Evolutionary conservation across 64 coral and sea anemone genomes (phyloP).

Genomic region (Dendronephthya gigantea): DNA sequence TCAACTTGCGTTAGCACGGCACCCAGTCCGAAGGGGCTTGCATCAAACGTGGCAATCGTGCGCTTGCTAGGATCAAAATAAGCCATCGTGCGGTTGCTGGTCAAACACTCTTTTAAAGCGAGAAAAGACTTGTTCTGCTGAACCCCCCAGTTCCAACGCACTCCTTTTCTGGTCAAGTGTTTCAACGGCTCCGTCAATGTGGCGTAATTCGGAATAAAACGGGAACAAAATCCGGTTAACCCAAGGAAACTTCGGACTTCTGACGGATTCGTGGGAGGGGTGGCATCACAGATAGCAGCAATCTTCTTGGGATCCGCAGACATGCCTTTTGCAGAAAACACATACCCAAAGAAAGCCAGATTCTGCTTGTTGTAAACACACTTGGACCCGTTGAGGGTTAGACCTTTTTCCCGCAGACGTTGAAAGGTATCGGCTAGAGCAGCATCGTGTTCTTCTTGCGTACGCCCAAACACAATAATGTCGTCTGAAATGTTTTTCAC

Average conservation of each 20-base stretch:
- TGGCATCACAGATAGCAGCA: background rate
- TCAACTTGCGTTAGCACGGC: no score
- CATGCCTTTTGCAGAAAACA: background rate
- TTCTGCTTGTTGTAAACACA: slow-evolving; percentile 1
- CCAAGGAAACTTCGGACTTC: slow-evolving; percentile 3
- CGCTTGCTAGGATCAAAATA: no score
- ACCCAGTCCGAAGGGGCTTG: no score
- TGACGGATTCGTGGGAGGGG: background rate
- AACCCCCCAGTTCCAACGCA: background rate
- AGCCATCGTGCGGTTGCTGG: no score
- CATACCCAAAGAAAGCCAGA: slow-evolving; percentile 1
- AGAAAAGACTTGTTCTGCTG: background rate
- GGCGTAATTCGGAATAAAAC: background rate
- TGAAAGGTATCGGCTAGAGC: background rate
- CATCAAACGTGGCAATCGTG: no score
- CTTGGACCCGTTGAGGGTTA: background rate
- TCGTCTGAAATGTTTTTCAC: slow-evolving; percentile 5
- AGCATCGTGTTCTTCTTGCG: background rate
- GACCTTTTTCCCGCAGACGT: background rate
- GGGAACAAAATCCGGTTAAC: background rate
- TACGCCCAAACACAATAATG: background rate
- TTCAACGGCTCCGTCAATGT: background rate
- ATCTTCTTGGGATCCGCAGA: background rate
- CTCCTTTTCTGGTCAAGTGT: background rate
- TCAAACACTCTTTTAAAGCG: no score